Base-by-base conservation (phyloP, 2,888 invertebrate genomes). In the Eurytoma adleriae region DNA sequence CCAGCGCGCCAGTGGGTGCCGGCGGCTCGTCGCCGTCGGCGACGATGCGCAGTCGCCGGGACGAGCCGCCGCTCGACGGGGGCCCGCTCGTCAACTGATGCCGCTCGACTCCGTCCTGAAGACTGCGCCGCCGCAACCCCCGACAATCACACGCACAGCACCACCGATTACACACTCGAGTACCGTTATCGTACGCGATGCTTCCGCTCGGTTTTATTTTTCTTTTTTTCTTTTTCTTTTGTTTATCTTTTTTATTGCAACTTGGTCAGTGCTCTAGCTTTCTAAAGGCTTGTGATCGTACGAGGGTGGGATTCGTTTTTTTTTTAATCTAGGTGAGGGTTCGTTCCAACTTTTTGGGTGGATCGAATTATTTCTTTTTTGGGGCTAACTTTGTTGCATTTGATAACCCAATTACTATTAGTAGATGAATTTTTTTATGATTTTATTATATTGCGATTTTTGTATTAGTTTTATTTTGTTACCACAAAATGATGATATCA, bases 91-190 rank as follows among this genome's bases (percentile, higher is more conserved):
- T 93, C 91, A 94, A 92, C 91, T 94, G 94, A 40, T 40, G 40
- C 90, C 92, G 91, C 91, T 92, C 92, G 92, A 93, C 92, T 87
- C 93, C 92, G 88, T 91, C 91, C 92, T 92, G 93, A 91, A 92
- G 92, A 92, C 93, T 93, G 91, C 89, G 71, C 18, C 74, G 75
- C 59, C 80, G 79, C 50, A 74, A 79, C 69, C 78, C 77, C 81
- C 78, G 48, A 56, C 73, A 74, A 76, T 57, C 78, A 81, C 73
- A 80, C 80, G 64, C 79, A 70, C 66, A 52, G 59, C 71, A 3
- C 16, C 14, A 56, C 59, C 73, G 80, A 74, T 79, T 69, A 78
- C 78, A 40, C 66, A 40, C n/a, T 3, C 27, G 27, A 10, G n/a
- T 24, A 61, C 16, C 13, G 24, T 16, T 30, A n/a, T 59, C 20